phyloP scores from a whole-genome alignment of 2,797 vertebrate genomes.

The Molossus molossus region DNA sequence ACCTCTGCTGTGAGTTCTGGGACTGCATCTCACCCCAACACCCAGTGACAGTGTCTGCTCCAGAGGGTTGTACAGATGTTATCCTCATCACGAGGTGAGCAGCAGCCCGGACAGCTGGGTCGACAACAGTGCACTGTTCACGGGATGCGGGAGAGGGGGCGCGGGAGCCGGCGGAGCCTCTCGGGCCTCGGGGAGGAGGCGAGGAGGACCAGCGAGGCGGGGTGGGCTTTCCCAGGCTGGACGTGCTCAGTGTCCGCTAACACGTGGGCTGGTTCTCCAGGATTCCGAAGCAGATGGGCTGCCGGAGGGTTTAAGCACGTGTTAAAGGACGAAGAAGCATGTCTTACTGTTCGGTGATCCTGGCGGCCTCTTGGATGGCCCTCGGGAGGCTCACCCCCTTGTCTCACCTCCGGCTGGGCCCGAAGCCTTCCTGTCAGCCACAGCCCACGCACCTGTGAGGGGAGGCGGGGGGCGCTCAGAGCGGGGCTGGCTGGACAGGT shows the following conservation, averaged over 20 bases:
- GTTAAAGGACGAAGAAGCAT: constrained; percentile 52
- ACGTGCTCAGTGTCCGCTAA: not conserved
- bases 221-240: not conserved
- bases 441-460: constrained; percentile 81
- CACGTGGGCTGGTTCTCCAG: not conserved
- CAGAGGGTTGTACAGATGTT: not conserved
- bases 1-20: not conserved
- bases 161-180: not conserved
- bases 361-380: constrained; percentile 61
- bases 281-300: not conserved
- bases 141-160: fast-evolving
- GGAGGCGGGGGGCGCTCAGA: constrained; percentile 68
- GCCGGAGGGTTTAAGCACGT: not conserved
- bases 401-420: constrained; percentile 69
- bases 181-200: not conserved
- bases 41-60: not conserved
- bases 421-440: constrained; percentile 58
- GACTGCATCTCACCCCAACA: not conserved
- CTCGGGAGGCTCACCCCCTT: constrained; percentile 75
- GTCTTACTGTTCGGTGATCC: constrained; percentile 86
- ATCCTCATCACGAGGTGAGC: not conserved
- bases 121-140: not conserved
- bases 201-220: too few species aligned
- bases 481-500: not conserved
- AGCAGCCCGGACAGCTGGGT: not conserved